These are phyloP conservation scores for Trididemnum clinides DNA, from an alignment of 23 tunicate species.

Conservation along the genomic window DNA sequence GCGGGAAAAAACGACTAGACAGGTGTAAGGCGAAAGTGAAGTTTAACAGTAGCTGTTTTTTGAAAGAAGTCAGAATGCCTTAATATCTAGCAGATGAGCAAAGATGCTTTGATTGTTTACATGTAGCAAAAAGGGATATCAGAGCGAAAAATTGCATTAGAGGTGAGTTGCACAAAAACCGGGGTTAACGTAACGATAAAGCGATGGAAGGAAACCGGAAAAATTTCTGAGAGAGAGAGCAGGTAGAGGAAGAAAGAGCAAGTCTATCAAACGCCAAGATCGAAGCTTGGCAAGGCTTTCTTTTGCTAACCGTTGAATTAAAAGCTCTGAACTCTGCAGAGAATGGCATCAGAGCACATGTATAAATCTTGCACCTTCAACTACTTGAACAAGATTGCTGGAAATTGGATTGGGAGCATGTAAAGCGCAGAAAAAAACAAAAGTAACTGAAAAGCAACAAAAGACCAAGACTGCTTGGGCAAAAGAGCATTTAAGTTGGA, in stretches of 20 bases:
- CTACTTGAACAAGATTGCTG: constrained; percentile 4
- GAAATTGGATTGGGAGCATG: neutral
- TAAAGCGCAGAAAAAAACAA: neutral
- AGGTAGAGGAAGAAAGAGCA: constrained; percentile 1
- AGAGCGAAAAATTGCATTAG: constrained; percentile 10
- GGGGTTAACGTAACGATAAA: constrained; percentile 7
- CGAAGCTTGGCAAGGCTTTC: neutral
- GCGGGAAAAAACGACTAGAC: no score
- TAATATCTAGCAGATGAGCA: neutral
- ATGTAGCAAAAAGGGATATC: neutral
- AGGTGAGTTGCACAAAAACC: constrained; percentile 3
- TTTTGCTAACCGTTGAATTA: neutral
- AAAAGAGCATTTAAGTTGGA: constrained; percentile 6
- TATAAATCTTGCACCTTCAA: neutral
- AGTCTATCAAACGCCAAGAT: neutral
- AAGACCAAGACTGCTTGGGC: constrained; percentile 5
- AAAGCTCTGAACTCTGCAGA: neutral
- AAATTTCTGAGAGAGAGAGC: neutral
- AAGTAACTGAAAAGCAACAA: constrained; percentile 5
- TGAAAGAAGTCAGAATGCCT: constrained; percentile 8
- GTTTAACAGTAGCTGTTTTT: no score
- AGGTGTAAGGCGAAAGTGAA: no score
- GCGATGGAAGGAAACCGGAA: constrained; percentile 12
- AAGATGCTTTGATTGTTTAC: neutral
- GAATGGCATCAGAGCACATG: constrained; percentile 4